These are phyloP conservation scores for Agrotis clavis DNA, from an alignment of 2,888 invertebrate species.

Conservation along the genomic window DNA sequence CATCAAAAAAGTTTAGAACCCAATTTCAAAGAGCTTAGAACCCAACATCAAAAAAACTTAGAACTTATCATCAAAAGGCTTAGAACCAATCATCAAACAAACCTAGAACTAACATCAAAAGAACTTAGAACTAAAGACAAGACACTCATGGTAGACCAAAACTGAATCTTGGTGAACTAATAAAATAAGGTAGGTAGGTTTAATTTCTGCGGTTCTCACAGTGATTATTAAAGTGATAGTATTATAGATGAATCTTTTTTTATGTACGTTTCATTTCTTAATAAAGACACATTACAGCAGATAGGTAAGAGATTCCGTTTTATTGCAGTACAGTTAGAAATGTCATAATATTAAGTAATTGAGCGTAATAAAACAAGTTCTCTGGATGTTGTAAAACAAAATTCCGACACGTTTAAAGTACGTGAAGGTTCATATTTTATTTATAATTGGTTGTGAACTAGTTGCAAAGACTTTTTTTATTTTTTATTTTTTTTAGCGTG, in stretches of 20 bases:
- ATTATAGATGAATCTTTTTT: constrained; percentile 12
- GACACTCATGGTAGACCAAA: background rate
- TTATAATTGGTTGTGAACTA: constrained; percentile 40
- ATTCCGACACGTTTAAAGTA: constrained; percentile 40
- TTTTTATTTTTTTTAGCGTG: too few relatives aligned
- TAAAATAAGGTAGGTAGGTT: background rate
- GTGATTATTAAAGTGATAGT: constrained; percentile 22
- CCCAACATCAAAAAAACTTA: background rate
- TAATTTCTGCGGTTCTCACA: constrained; percentile 21
- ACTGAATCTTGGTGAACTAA: background rate
- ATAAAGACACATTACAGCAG: constrained; percentile 16
- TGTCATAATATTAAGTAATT: constrained; percentile 53
- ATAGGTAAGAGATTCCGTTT: constrained; percentile 37
- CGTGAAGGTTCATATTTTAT: constrained; percentile 28
- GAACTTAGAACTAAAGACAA: background rate
- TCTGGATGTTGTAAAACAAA: constrained; percentile 28
- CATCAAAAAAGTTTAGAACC: background rate
- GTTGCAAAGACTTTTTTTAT: constrained; percentile 20
- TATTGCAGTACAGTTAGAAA: constrained; percentile 43
- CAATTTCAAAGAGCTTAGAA: background rate
- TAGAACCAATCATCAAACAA: background rate
- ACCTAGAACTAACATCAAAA: background rate
- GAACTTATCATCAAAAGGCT: background rate
- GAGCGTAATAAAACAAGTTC: constrained; percentile 45
- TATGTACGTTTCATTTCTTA: constrained; percentile 28